Conservation (phyloP, 2,888 invertebrate species). For the Lottia scabra region DNA sequence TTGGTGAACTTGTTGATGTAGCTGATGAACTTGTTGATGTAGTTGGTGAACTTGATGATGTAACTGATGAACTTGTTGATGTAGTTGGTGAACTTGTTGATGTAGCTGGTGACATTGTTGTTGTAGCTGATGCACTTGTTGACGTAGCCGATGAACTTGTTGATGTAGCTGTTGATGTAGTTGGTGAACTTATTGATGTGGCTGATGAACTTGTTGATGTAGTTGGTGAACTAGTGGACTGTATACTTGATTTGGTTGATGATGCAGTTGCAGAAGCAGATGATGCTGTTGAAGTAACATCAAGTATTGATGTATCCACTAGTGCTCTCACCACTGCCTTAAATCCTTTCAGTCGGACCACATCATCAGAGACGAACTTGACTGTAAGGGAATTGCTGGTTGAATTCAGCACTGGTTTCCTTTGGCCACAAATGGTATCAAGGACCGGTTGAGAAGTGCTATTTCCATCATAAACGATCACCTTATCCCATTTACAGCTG, state of each 20-base stretch:
- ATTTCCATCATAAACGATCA: slow-evolving; percentile 20
- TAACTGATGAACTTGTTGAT: background rate
- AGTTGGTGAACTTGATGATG: background rate
- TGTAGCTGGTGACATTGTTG: background rate
- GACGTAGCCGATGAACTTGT: background rate
- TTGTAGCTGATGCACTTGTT: background rate
- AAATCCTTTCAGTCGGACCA: slow-evolving; percentile 24
- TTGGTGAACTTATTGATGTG: background rate
- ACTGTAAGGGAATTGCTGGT: slow-evolving; percentile 22
- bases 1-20: background rate
- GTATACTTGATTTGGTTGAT: background rate
- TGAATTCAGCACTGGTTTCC: slow-evolving; percentile 16
- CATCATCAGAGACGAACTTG: slow-evolving; percentile 26
- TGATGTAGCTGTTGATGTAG: background rate
- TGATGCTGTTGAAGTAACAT: background rate
- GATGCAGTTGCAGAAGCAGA: background rate
- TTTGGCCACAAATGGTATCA: slow-evolving; percentile 25
- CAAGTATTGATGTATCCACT: too few relatives aligned
- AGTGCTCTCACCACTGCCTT: slow-evolving; percentile 5
- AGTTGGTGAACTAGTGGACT: background rate
- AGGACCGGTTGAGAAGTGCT: slow-evolving; percentile 12
- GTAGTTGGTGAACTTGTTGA: background rate
- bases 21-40: background rate
- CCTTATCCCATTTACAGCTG: slow-evolving; percentile 24
- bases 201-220: background rate